Base-by-base conservation (phyloP, 2,888 invertebrate genomes). In the Hipparchia sbordonii region DNA sequence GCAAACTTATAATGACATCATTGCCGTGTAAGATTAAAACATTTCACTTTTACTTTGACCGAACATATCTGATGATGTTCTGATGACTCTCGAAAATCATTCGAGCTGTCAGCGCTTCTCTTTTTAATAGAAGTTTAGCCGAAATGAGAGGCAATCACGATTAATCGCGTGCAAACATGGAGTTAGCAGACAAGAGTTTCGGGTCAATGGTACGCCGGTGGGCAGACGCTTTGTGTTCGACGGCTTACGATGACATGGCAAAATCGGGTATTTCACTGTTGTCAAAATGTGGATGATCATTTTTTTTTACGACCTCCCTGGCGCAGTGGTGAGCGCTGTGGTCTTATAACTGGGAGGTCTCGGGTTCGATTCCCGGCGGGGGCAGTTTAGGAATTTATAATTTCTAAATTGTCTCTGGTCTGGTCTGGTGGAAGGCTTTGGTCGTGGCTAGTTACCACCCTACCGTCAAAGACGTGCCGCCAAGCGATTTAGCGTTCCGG, bases 81-180 rank as follows among this genome's bases (percentile, higher is more conserved):
- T 13, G 59, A 68, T 68, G 57, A 33, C 60, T 68, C 3, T 68
- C 48, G 12, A 60, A 68, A 68, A 68, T 59, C 51, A 59, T 10
- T 65, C 7, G 57, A 48, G 48, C 67, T 68, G 67, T 68, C 67
- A 45, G 54, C 46, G 61, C 46, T n/a, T 23, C 8, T 61, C 46
- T 54, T 52, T 9, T 13, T 71, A 74, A 72, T 71, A 69, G 59
- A 72, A 51, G 66, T 67, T 33, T 51, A 66, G 70, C 67, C n/a
- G 54, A 72, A 52, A 70, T 63, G 54, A 70, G 67, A 54, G 63
- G 74, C 67, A 74, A 74, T 74, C 67, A 60, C 54, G 67, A 72
- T 68, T 70, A 74, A 72, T 67, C 45, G 23, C 46, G 23, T 45
- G 70, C 45, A 74, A 74, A 74, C 72, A 74, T 56, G 48, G 52